Evolutionary conservation across 2,888 invertebrate genomes (phyloP), one percentile per base, ranked within the genome.

Genomic region (Morpho achilles): DNA sequence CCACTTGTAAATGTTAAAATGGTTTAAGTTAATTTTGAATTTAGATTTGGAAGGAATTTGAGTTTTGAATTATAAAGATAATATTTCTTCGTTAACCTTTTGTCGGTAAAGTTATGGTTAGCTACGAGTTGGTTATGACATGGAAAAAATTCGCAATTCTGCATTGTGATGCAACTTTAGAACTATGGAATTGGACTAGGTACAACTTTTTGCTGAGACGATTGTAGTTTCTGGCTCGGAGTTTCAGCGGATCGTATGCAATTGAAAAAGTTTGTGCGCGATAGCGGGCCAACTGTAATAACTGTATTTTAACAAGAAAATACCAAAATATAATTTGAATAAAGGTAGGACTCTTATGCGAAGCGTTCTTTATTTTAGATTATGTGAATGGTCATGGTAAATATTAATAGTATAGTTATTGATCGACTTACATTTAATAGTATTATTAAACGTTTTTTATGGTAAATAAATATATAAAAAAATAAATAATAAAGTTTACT

Each of bases 231-330:
- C 48, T 32, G 50, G 49, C 50, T 54, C 44, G 8, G 16, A 55
- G 49, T 43, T 55, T 47, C 9, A 43, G 43, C 50, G 55, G 42
- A 44, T 50, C 43, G 55, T 50, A 44, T 55, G 50, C 55, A 55
- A 55, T 55, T 55, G 55, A 55, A 55, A 55, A 55, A 55, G 43
- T 55, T 55, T 55, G 43, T 55, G 44, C 44, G 49, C 55, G 55
- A 55, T 55, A 55, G 55, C 55, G 55, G 39, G 10, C 49, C 49
- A 55, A 55, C 55, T 22, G 47, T 49, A 49, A 47, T 55, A 54
- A 54, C 48, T 48, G 48, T 43, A 50, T 50, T 54, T 54, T 43
- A 54, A 48, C 23, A 43, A 48, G 54, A 48, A 53, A 32, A 8
- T n/a, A n/a, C 41, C 48, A 10, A 39, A 23, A 42, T 54, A 48